Percentiles rank a stretch among this genome's conserved stretches.
Evolutionary conservation across 2,113 vertebrate species (phyloP).

Genomic region (Phaetusa simplex): DNA sequence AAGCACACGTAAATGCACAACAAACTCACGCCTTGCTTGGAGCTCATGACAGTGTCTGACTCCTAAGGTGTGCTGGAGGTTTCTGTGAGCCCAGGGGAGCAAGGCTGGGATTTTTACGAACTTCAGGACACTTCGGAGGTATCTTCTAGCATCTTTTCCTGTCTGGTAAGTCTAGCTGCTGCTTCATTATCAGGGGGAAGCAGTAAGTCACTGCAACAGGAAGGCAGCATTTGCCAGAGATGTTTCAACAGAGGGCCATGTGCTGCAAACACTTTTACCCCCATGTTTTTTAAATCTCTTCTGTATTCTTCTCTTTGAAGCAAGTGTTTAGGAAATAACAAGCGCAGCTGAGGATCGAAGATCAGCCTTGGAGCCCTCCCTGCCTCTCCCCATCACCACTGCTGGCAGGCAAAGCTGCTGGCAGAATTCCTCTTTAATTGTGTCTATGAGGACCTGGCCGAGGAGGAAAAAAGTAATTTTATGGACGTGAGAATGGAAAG

Average conservation of each 20-base stretch:
- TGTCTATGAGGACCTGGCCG: not conserved
- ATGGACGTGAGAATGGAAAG: not conserved
- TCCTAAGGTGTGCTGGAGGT: not conserved
- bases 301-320: not conserved
- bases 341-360: not conserved
- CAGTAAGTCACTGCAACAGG: not conserved
- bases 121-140: not conserved
- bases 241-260: accelerated
- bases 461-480: not conserved
- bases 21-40: accelerated
- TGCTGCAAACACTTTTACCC: not conserved
- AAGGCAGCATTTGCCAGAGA: not conserved
- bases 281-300: not conserved
- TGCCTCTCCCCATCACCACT: not conserved
- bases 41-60: not conserved
- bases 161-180: not conserved
- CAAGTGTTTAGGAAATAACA: not conserved
- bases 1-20: accelerated
- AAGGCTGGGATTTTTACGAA: not conserved
- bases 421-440: not conserved
- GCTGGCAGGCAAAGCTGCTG: not conserved
- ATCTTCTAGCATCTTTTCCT: not conserved
- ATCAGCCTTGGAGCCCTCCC: not conserved
- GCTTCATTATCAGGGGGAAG: not conserved
- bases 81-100: not conserved